Evolutionary conservation across 2,888 invertebrate species (phyloP).

Genomic region (Steinernema hermaphroditum): DNA sequence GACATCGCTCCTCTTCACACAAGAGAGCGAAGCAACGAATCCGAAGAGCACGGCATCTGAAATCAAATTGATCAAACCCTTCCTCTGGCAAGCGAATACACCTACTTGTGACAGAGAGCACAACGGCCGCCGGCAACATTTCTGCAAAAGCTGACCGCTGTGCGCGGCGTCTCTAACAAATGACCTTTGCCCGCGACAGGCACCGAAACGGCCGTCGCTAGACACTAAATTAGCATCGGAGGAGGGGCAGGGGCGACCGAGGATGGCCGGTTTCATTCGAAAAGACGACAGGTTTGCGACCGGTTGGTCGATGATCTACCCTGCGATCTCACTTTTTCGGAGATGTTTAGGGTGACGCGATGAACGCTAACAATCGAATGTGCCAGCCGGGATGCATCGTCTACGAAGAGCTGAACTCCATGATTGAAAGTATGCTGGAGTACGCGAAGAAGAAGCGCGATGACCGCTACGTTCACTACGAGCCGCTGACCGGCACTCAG

Average conservation of each 20-base stretch:
- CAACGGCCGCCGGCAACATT: background rate
- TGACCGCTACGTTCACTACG: background rate
- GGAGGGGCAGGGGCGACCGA: background rate
- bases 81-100: background rate
- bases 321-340: background rate
- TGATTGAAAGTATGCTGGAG: background rate
- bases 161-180: background rate
- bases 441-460: background rate
- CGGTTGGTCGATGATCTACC: slow-evolving; percentile 8
- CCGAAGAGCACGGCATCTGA: slow-evolving; percentile 9
- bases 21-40: background rate
- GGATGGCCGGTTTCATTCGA: background rate
- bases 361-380: slow-evolving; percentile 11
- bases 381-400: slow-evolving; percentile 18
- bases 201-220: background rate
- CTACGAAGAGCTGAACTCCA: background rate
- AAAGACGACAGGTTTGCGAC: background rate
- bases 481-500: background rate
- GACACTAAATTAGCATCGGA: background rate
- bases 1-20: background rate
- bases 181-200: background rate
- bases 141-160: background rate
- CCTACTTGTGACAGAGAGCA: background rate
- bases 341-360: background rate
- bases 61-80: background rate